Conservation (phyloP, 2,797 vertebrate species). For the Brotula barbata region DNA sequence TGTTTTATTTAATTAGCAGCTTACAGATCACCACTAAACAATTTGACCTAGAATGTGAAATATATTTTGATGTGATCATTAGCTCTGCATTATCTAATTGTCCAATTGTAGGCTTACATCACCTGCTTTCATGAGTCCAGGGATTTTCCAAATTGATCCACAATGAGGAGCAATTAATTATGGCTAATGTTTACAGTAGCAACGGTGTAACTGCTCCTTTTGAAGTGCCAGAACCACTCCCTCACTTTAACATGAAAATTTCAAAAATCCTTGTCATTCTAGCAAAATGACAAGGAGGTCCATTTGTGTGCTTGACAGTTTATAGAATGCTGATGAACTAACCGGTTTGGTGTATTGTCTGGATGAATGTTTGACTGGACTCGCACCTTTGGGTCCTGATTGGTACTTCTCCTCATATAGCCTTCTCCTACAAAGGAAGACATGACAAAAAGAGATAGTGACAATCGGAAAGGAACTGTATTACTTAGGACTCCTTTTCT, state of each 20-base stretch:
- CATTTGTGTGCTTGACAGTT: slow-evolving; percentile 2
- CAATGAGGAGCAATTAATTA: slow-evolving; percentile 33
- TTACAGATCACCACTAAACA: not conserved
- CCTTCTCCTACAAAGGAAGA: slow-evolving; percentile 66
- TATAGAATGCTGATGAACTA: slow-evolving; percentile 58
- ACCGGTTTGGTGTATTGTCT: slow-evolving; percentile 77
- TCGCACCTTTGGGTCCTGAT: slow-evolving; percentile 58
- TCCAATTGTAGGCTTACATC: slow-evolving; percentile 4
- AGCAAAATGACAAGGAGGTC: slow-evolving; percentile 1
- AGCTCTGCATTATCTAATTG: no score
- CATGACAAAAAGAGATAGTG: no score
- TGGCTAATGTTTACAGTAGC: slow-evolving; percentile 34
- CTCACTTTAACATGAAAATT: slow-evolving; percentile 17
- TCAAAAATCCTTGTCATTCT: slow-evolving; percentile 11
- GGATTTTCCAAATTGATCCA: slow-evolving; percentile 49
- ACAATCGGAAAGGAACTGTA: no score
- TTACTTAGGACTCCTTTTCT: no score
- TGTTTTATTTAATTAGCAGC: no score
- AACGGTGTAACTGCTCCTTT: slow-evolving; percentile 16
- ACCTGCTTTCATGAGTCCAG: slow-evolving; percentile 14
- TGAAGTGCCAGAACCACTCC: slow-evolving; percentile 31
- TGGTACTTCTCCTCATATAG: slow-evolving; percentile 64
- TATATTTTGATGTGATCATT: slow-evolving; percentile 2
- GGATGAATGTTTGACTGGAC: slow-evolving; percentile 66
- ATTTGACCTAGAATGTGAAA: not conserved